phyloP scores from a whole-genome alignment of 2,888 invertebrate genomes.

The Drosophila histrio region DNA sequence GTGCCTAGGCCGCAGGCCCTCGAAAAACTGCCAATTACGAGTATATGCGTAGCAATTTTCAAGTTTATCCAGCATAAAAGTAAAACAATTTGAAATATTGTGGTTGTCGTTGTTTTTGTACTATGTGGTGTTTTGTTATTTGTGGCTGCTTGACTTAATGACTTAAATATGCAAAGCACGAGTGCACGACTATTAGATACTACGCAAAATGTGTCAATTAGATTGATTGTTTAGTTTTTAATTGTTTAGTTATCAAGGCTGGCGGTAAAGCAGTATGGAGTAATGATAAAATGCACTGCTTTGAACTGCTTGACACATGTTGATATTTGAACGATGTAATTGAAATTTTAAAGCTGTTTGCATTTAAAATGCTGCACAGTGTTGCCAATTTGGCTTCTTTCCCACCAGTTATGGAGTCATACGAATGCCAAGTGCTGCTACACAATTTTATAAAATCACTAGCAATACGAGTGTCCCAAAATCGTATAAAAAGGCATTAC shows the following conservation, averaged over 20 bases:
- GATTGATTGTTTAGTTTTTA: not conserved
- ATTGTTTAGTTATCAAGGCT: too few relatives aligned
- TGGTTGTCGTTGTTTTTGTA: constrained; percentile 6
- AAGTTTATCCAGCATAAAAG: constrained; percentile 38
- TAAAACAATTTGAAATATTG: constrained; percentile 45
- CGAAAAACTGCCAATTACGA: constrained; percentile 64
- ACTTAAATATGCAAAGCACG: not conserved
- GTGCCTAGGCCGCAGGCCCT: constrained; percentile 17
- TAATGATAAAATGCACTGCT: not conserved
- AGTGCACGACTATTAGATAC: not conserved
- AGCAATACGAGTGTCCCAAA: too few relatives aligned
- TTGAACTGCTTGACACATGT: not conserved
- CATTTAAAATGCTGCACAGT: not conserved
- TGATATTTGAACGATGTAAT: too few relatives aligned
- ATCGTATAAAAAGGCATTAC: too few relatives aligned
- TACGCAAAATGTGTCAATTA: not conserved
- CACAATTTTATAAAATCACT: too few relatives aligned
- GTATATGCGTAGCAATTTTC: constrained; percentile 60
- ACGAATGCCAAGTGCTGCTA: too few relatives aligned
- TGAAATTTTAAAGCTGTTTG: too few relatives aligned
- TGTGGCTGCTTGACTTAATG: constrained; percentile 7
- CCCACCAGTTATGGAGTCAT: too few relatives aligned
- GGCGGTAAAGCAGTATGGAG: too few relatives aligned
- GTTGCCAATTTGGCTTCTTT: not conserved
- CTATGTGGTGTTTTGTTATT: constrained; percentile 7